Conservation (phyloP, 2,113 vertebrate species). For the Crotalus viridis region DNA sequence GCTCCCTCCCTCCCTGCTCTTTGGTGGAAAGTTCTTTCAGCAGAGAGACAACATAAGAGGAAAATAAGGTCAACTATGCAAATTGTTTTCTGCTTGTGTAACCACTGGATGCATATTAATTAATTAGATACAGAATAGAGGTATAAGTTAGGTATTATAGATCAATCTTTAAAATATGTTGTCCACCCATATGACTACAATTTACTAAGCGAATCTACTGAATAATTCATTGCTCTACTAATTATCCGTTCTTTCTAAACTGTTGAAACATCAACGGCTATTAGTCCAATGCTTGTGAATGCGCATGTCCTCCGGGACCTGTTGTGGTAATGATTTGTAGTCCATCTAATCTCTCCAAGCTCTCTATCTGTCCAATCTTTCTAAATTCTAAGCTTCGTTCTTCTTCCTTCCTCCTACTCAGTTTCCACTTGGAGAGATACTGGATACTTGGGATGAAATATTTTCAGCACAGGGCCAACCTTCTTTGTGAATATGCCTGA, state of each 20-base stretch:
- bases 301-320: slow-evolving; percentile 55
- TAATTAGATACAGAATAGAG: not conserved
- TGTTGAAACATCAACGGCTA: slow-evolving; percentile 52
- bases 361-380: slow-evolving; percentile 74
- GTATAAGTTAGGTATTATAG: not conserved
- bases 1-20: not conserved
- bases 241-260: slow-evolving; percentile 44
- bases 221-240: slow-evolving; percentile 40
- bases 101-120: not conserved
- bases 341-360: slow-evolving; percentile 49
- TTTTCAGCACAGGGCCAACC: slow-evolving; percentile 59
- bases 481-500: slow-evolving; percentile 61
- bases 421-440: slow-evolving; percentile 75
- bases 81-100: not conserved
- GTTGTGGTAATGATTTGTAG: slow-evolving; percentile 74
- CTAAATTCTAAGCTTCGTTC: slow-evolving; percentile 73
- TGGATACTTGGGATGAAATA: slow-evolving; percentile 70
- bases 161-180: not conserved
- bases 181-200: not conserved
- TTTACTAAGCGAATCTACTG: slow-evolving; percentile 18
- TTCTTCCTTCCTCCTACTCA: slow-evolving; percentile 73
- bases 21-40: not conserved
- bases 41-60: not conserved
- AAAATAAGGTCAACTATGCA: not conserved
- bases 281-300: slow-evolving; percentile 61